Base-by-base conservation (phyloP, 2,113 vertebrate species). In the Macquaria ambigua region DNA sequence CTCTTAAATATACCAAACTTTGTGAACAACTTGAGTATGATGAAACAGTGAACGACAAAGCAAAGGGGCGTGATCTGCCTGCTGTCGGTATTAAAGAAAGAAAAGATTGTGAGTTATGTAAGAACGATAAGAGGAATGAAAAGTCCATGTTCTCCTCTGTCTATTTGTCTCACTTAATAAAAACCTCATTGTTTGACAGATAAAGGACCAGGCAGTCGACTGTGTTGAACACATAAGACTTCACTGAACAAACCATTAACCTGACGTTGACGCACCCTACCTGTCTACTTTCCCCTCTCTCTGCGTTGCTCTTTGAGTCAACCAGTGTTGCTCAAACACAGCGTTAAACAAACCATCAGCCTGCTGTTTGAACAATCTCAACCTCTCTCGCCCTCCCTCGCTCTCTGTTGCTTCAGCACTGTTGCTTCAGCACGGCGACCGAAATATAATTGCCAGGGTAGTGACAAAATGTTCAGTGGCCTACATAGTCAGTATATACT, bases 231-330 rank as follows among this genome's bases (percentile, higher is more conserved):
- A 64, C 31, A 1, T 3, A 2, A 25, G 70, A 52, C 41, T n/a
- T 31, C 63, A 52, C 48, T 15, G 41, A 85, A 87, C 82, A 87
- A 87, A 92, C 81, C 79, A 90, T 90, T 90, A 88, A 80, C 81
- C 77, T 58, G 55, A 9, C 61, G 11, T 77, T 83, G 79, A 87
- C 89, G 50, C 74, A 41, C 73, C 70, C 63, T 43, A 2, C 39
- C 72, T n/a, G 41, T 81, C 83, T 64, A 11, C 64, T 69, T 68
- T 74, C 62, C 28, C 41, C 28, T 39, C 68, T 28, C 28, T 41
- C 46, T 50, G 41, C 3, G 10, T 52, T 28, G 86, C 39, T 68
- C 23, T 87, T 15, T 78, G 31, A 66, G 41, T 80, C 53, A 88
- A 85, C 67, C 83, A 77, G 69, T 11, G 53, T 52, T 77, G 6